These are phyloP conservation scores for Trichonephila inaurata DNA, from an alignment of 1,140 invertebrate species.

Conservation along the genomic window DNA sequence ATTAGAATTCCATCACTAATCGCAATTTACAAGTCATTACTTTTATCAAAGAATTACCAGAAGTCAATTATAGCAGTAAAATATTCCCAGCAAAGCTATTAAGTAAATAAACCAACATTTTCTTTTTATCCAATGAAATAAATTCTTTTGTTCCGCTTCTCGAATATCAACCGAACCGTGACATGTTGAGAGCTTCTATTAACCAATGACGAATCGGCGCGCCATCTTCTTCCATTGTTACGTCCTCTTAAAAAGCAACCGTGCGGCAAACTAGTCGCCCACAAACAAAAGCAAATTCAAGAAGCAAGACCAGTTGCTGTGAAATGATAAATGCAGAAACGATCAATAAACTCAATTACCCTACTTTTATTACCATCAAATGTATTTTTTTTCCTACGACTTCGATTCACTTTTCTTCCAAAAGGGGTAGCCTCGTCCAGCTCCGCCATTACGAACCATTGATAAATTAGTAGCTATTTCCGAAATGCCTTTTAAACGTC, in stretches of 20 bases:
- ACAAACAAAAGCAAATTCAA: background rate
- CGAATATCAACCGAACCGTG: background rate
- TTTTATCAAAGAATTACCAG: too few relatives aligned
- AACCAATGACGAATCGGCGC: background rate
- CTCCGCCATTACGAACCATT: background rate
- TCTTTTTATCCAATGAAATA: too few relatives aligned
- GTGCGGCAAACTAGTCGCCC: background rate
- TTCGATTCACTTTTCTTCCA: background rate
- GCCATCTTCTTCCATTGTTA: background rate
- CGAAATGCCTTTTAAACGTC: slow-evolving; percentile 62
- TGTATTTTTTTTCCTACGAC: background rate
- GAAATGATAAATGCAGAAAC: slow-evolving; percentile 34
- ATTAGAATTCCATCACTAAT: too few relatives aligned
- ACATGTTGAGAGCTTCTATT: background rate
- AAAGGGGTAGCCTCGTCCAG: background rate
- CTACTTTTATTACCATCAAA: slow-evolving; percentile 52
- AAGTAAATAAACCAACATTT: too few relatives aligned
- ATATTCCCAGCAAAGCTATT: too few relatives aligned
- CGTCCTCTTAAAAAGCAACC: background rate
- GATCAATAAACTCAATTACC: slow-evolving; percentile 66
- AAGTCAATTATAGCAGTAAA: too few relatives aligned
- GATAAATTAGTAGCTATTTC: slow-evolving; percentile 57
- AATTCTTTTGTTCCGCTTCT: too few relatives aligned
- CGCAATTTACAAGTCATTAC: too few relatives aligned
- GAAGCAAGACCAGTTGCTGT: slow-evolving; percentile 14